Conservation (phyloP, 1,140 invertebrate genomes). For the Colletes latitarsis region DNA sequence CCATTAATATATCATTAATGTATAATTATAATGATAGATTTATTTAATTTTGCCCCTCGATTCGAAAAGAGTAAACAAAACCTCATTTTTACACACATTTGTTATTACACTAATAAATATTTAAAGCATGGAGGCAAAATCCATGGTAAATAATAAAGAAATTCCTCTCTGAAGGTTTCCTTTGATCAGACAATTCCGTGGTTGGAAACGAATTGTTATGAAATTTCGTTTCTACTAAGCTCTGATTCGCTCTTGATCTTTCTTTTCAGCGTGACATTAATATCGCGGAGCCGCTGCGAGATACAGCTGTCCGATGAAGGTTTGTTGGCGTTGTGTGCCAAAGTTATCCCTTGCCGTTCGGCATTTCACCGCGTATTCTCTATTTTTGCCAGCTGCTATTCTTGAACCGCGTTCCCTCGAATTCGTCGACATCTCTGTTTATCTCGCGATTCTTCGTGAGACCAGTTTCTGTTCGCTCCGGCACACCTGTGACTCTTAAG, state of each 20-base stretch:
- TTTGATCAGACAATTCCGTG: too few species aligned
- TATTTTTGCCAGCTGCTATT: slow-evolving; percentile 60
- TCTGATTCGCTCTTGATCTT: not conserved
- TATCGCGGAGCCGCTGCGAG: slow-evolving; percentile 29
- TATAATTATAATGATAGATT: too few species aligned
- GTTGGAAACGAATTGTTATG: not conserved
- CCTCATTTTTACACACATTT: too few species aligned
- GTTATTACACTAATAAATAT: too few species aligned
- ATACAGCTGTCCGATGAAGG: slow-evolving; percentile 20
- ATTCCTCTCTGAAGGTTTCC: too few species aligned
- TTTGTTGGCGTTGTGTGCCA: slow-evolving; percentile 45
- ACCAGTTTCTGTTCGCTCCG: not conserved
- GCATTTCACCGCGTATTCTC: slow-evolving; percentile 48
- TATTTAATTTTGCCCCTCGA: too few species aligned
- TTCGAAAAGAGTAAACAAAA: too few species aligned
- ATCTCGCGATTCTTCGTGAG: not conserved
- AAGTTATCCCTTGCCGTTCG: slow-evolving; percentile 52
- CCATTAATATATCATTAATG: too few species aligned
- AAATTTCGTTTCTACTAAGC: not conserved
- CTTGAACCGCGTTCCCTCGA: slow-evolving; percentile 29
- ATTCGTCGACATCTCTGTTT: slow-evolving; percentile 15
- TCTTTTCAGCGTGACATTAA: slow-evolving; percentile 48
- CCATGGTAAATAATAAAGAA: too few species aligned
- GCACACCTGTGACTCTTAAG: slow-evolving; percentile 32
- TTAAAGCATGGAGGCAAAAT: too few species aligned